phyloP scores from a whole-genome alignment of 2,888 invertebrate genomes.

The Acholoe squamosa region DNA sequence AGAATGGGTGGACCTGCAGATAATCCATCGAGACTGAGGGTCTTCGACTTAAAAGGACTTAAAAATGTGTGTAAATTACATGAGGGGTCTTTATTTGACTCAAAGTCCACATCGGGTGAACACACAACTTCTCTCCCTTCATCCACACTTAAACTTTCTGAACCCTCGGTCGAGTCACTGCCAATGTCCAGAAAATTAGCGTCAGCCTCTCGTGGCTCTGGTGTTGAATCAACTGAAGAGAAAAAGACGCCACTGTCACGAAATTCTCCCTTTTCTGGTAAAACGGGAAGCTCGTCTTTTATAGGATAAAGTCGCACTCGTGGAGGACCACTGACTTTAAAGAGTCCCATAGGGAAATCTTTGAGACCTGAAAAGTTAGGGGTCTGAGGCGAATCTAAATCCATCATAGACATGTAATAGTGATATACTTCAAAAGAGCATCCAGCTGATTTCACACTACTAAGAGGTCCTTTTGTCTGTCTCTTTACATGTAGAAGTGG shows the following conservation, averaged over 20 bases:
- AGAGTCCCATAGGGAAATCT: slow-evolving; percentile 5
- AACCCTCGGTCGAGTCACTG: slow-evolving; percentile 48
- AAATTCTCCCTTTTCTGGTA: slow-evolving; percentile 43
- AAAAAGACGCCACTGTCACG: slow-evolving; percentile 24
- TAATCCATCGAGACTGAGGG: not conserved
- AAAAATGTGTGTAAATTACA: slow-evolving; percentile 22
- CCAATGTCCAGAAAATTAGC: slow-evolving; percentile 49
- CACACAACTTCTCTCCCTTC: slow-evolving; percentile 21
- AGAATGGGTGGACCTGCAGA: slow-evolving; percentile 45
- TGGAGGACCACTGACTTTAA: slow-evolving; percentile 15
- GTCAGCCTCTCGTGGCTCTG: slow-evolving; percentile 53
- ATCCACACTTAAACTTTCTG: not conserved
- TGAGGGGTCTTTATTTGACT: not conserved
- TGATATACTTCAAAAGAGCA: too few species aligned
- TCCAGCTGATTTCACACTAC: too few species aligned
- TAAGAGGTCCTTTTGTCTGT: too few species aligned
- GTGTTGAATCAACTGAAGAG: slow-evolving; percentile 1
- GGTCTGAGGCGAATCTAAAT: slow-evolving; percentile 38
- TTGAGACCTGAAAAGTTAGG: slow-evolving; percentile 23
- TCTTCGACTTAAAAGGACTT: not conserved
- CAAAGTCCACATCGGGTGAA: slow-evolving; percentile 31
- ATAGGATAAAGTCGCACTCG: not conserved
- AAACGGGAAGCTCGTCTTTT: slow-evolving; percentile 12
- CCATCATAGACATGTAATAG: not conserved
- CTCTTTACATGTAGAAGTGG: too few species aligned